These are phyloP conservation scores for Ceuthmochares aereus DNA, from an alignment of 2,113 vertebrate species.

Conservation along the genomic window DNA sequence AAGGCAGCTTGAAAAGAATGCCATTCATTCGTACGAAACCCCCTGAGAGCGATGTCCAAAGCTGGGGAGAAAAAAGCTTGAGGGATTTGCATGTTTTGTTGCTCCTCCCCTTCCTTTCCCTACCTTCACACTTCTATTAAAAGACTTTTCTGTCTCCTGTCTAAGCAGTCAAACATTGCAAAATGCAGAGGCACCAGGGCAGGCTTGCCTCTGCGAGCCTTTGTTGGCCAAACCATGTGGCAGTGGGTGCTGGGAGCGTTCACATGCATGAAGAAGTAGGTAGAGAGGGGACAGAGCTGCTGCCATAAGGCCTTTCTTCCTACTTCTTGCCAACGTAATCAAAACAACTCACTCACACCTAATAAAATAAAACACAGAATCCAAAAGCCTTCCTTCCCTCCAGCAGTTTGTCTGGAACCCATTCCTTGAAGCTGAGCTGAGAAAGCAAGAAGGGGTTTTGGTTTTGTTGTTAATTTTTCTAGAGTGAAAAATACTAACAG, in stretches of 20 bases:
- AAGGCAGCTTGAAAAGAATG: neutral
- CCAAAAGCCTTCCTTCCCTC: conserved; percentile 59
- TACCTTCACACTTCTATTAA: neutral
- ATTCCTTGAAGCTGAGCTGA: conserved; percentile 20
- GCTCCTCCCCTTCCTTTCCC: neutral
- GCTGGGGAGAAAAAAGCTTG: neutral
- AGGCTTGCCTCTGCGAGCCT: neutral
- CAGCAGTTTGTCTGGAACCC: conserved; percentile 41
- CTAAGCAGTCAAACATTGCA: neutral
- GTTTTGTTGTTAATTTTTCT: neutral
- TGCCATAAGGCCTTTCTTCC: neutral
- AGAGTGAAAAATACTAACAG: neutral
- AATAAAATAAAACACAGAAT: conserved; percentile 63
- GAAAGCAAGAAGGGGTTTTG: neutral
- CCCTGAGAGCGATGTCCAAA: neutral
- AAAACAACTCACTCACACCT: conserved; percentile 68
- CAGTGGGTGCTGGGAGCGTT: neutral
- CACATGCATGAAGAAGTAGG: neutral
- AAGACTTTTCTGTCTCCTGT: neutral
- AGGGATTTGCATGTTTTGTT: neutral
- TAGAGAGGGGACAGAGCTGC: conserved; percentile 8
- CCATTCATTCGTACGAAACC: neutral
- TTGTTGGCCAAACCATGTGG: neutral
- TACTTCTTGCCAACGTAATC: conserved; percentile 60
- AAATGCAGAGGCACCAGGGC: neutral